phyloP scores from a whole-genome alignment of 2,113 vertebrate genomes.

The Australoheros scitulus region DNA sequence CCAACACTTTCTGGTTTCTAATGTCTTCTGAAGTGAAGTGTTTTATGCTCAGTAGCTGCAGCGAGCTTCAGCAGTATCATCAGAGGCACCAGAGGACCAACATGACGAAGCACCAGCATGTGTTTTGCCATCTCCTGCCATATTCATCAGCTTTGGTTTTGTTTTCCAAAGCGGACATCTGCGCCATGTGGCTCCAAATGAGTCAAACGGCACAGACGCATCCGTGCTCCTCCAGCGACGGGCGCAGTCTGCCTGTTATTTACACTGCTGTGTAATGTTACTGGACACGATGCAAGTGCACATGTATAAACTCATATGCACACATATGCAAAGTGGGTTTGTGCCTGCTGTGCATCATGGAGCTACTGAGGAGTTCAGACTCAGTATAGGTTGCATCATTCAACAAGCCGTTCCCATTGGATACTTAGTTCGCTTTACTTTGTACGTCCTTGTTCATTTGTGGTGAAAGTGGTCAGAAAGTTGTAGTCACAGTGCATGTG shows the following conservation, averaged over 20 bases:
- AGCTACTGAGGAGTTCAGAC: slow-evolving; percentile 4
- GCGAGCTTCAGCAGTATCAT: background rate
- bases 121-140: slow-evolving; percentile 44
- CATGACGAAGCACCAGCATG: slow-evolving; percentile 20
- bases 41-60: background rate
- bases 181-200: slow-evolving; percentile 52
- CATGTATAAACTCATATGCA: background rate
- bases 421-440: background rate
- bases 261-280: slow-evolving; percentile 46
- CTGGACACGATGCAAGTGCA: slow-evolving; percentile 29
- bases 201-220: slow-evolving; percentile 56
- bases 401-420: fast-evolving
- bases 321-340: slow-evolving; percentile 21
- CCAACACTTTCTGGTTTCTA: background rate
- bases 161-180: slow-evolving; percentile 66
- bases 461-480: background rate
- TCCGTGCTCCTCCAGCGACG: slow-evolving; percentile 37
- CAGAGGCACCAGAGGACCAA: background rate
- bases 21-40: background rate
- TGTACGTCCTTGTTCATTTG: slow-evolving; percentile 2
- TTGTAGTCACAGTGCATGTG: background rate
- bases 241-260: slow-evolving; percentile 43
- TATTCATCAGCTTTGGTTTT: slow-evolving; percentile 61
- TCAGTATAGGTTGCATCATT: slow-evolving; percentile 6
- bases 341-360: background rate